Evolutionary conservation across 1,140 invertebrate species (phyloP).

Genomic region (Sitodiplosis mosellana): DNA sequence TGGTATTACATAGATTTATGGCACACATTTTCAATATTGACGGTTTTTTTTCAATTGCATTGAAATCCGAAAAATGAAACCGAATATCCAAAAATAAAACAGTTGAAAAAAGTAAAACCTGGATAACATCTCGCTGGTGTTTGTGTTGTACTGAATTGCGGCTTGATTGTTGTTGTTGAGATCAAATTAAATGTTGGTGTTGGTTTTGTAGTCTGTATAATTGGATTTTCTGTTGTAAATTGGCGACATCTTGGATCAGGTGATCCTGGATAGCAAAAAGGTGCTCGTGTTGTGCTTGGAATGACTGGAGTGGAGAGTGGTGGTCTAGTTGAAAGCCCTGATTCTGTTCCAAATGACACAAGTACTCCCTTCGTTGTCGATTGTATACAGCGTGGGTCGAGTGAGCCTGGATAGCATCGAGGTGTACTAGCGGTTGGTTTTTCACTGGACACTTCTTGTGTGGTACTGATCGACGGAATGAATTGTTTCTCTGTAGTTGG

Average conservation of each 20-base stretch:
- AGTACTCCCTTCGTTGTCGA: background rate
- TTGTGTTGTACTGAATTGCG: too few species aligned
- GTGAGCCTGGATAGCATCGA: constrained; percentile 20
- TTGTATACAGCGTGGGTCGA: constrained; percentile 20
- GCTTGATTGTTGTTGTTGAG: too few species aligned
- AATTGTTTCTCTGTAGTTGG: background rate
- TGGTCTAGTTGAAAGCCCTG: too few species aligned
- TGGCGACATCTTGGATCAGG: constrained; percentile 25
- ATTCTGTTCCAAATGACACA: too few species aligned
- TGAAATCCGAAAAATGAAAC: too few species aligned
- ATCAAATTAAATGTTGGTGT: constrained; percentile 9
- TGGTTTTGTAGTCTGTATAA: constrained; percentile 10
- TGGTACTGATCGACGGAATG: constrained; percentile 3
- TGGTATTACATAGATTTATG: too few species aligned
- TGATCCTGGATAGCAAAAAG: constrained; percentile 23
- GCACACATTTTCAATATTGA: too few species aligned
- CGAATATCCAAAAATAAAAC: too few species aligned
- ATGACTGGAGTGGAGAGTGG: too few species aligned
- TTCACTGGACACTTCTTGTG: background rate
- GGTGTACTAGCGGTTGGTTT: background rate
- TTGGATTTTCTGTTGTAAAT: background rate
- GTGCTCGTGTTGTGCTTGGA: constrained; percentile 10
- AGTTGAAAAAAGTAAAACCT: constrained; percentile 7
- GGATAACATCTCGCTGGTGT: constrained; percentile 10
- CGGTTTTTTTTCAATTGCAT: too few species aligned